Conservation (phyloP, 2,113 vertebrate genomes). For the Corvus moneduloides region DNA sequence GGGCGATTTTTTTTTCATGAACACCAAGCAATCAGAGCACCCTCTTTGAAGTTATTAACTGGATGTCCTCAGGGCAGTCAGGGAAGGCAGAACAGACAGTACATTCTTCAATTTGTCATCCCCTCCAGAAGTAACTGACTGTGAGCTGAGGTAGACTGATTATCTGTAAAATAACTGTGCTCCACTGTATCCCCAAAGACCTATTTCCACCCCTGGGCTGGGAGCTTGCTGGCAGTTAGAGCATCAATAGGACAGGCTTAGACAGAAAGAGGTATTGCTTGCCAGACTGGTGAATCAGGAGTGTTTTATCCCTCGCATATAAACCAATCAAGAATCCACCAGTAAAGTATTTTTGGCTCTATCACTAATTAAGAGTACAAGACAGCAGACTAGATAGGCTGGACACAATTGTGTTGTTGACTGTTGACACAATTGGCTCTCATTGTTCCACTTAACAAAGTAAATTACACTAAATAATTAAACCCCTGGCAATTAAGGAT, state of each 20-base stretch:
- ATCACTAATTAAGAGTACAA: conserved; percentile 1
- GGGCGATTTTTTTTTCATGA: neutral
- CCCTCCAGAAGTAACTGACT: neutral
- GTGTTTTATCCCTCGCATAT: neutral
- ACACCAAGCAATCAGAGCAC: neutral
- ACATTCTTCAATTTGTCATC: neutral
- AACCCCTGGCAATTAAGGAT: neutral
- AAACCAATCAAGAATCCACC: neutral
- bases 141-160: neutral
- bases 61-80: neutral
- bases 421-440: neutral
- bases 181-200: neutral
- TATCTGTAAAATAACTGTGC: neutral
- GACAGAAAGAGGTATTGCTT: neutral
- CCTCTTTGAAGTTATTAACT: neutral
- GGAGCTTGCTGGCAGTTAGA: neutral
- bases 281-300: neutral
- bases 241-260: neutral
- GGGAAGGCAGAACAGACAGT: neutral
- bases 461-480: neutral
- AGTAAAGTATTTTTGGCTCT: neutral
- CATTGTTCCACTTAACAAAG: neutral
- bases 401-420: neutral
- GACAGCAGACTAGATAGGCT: neutral
- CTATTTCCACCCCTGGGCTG: neutral